Percentiles rank a stretch among this genome's conserved stretches.
Conservation (phyloP, 2,113 vertebrate genomes). For the Tetrao urogallus region DNA sequence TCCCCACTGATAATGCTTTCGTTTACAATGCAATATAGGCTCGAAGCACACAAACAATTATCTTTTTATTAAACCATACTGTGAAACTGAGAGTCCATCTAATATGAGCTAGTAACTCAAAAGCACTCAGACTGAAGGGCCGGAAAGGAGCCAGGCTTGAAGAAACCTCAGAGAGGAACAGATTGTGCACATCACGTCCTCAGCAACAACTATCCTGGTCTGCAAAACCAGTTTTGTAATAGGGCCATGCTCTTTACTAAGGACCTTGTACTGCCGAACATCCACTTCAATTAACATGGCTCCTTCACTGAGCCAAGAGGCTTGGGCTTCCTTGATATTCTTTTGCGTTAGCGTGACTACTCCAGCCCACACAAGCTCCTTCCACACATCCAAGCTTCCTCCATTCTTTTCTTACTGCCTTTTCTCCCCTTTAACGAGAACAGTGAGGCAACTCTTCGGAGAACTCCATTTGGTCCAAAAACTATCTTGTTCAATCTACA, state of each 20-base stretch:
- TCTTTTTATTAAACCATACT: not conserved
- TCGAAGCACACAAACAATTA: not conserved
- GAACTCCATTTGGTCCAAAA: not conserved
- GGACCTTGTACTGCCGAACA: not conserved
- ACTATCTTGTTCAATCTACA: not conserved
- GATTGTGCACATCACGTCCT: not conserved
- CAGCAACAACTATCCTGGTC: not conserved
- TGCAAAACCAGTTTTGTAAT: not conserved
- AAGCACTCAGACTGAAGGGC: not conserved
- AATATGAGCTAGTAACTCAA: rapidly evolving
- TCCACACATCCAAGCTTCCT: not conserved
- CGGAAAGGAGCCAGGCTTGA: not conserved
- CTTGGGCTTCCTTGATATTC: not conserved
- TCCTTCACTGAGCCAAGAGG: not conserved
- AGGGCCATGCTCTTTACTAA: not conserved
- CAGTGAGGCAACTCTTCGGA: not conserved
- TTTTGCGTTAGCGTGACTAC: not conserved
- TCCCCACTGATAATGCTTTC: not conserved
- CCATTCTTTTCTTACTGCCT: not conserved
- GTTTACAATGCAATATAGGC: not conserved
- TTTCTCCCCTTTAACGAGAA: not conserved
- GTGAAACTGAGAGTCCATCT: not conserved
- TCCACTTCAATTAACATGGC: not conserved
- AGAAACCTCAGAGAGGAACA: not conserved
- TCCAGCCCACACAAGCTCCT: not conserved